Conservation (phyloP, 2,888 invertebrate species). For the Torymus auratus region DNA sequence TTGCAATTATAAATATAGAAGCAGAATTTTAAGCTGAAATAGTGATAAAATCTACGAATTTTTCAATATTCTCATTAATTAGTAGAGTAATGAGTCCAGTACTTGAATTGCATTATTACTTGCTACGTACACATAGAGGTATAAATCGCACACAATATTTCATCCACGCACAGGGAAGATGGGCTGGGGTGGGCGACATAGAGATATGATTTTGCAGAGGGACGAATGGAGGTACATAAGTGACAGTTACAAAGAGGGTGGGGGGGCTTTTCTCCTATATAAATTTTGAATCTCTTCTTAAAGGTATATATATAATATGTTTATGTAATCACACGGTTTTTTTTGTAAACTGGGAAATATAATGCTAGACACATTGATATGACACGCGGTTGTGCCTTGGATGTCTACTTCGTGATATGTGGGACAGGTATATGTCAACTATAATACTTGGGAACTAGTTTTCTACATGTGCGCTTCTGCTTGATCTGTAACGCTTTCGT, state of each 20-base stretch:
- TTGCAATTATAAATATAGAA: background rate
- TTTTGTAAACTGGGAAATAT: conserved; percentile 56
- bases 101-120: conserved; percentile 9
- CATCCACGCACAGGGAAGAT: background rate
- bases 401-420: conserved; percentile 75
- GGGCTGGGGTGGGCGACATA: background rate
- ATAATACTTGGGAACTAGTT: conserved; percentile 75
- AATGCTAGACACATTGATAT: conserved; percentile 74
- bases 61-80: background rate
- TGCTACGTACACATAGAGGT: background rate
- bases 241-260: conserved; percentile 17
- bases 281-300: conserved; percentile 44
- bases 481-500: conserved; percentile 54
- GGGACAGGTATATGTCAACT: conserved; percentile 70
- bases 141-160: background rate
- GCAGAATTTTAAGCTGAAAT: background rate
- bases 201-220: conserved; percentile 19
- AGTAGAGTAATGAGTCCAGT: background rate
- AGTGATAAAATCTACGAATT: background rate
- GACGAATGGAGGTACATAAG: background rate
- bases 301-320: conserved; percentile 45
- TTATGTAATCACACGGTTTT: conserved; percentile 57
- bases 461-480: conserved; percentile 68
- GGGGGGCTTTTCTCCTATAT: conserved; percentile 38
- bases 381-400: conserved; percentile 69